Evolutionary conservation across 2,888 invertebrate genomes (phyloP).

Genomic region (Oasisia sp.): DNA sequence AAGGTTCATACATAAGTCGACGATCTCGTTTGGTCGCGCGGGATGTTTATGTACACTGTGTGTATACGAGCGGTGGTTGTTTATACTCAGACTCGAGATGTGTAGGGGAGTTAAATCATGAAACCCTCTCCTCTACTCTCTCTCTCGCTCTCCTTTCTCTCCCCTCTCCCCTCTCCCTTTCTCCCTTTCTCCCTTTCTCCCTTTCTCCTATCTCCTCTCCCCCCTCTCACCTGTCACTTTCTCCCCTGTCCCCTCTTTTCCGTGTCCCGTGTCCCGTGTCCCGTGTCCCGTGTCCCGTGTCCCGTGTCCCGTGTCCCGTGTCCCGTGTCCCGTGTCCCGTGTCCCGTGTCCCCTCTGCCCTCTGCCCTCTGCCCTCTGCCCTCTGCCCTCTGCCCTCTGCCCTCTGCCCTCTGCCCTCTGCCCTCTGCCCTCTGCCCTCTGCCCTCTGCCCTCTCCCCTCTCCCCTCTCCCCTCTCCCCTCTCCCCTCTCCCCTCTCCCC

Average conservation of each 20-base stretch:
- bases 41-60: neutral
- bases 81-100: neutral
- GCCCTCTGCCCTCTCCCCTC: neutral
- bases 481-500: neutral
- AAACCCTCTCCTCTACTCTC: too few relatives aligned
- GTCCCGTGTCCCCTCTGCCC: too few relatives aligned
- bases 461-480: neutral
- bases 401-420: neutral
- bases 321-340: too few relatives aligned
- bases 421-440: neutral
- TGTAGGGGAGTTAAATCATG: too few relatives aligned
- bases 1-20: neutral
- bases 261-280: too few relatives aligned
- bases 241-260: neutral
- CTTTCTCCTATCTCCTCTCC: neutral
- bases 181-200: neutral
- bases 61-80: neutral
- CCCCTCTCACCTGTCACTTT: neutral
- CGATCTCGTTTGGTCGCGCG: neutral
- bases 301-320: too few relatives aligned
- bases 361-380: too few relatives aligned
- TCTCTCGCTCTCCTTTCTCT: neutral
- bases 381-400: neutral
- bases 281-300: too few relatives aligned
- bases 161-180: neutral